Conservation (phyloP, 2,113 vertebrate species). For the Lamprologus lemairii region DNA sequence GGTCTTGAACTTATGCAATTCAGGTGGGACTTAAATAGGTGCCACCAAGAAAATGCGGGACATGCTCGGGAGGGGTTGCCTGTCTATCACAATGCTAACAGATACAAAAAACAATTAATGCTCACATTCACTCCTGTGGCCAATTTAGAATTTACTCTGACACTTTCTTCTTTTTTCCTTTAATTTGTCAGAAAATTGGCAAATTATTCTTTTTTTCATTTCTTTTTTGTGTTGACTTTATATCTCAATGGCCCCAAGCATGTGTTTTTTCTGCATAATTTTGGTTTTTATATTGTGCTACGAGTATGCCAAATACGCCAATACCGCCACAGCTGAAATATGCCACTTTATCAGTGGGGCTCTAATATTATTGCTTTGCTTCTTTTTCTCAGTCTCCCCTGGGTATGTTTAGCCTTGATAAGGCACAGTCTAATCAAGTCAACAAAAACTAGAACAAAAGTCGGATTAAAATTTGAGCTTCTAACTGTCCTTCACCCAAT, state of each 20-base stretch:
- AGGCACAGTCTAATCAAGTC: neutral
- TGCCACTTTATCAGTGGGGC: neutral
- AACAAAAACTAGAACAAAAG: neutral
- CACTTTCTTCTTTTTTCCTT: neutral
- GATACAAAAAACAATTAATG: neutral
- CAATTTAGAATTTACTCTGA: neutral
- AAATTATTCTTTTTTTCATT: neutral
- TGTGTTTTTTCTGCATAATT: neutral
- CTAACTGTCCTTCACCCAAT: slow-evolving; percentile 5
- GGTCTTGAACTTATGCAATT: neutral
- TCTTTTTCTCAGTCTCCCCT: neutral
- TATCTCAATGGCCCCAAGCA: neutral
- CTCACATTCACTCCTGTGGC: neutral
- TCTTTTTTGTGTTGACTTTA: neutral
- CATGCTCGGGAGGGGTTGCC: accelerated
- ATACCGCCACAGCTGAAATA: neutral
- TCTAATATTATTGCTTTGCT: neutral
- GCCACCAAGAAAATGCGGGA: neutral
- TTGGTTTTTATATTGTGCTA: neutral
- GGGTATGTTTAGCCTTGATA: neutral
- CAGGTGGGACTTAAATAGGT: neutral
- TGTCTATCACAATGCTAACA: neutral
- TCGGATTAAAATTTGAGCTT: slow-evolving; percentile 1
- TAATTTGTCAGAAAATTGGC: neutral
- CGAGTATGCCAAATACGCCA: neutral